Evolutionary conservation across 2,113 vertebrate species (phyloP).

Genomic region (Oryzias celebensis): DNA sequence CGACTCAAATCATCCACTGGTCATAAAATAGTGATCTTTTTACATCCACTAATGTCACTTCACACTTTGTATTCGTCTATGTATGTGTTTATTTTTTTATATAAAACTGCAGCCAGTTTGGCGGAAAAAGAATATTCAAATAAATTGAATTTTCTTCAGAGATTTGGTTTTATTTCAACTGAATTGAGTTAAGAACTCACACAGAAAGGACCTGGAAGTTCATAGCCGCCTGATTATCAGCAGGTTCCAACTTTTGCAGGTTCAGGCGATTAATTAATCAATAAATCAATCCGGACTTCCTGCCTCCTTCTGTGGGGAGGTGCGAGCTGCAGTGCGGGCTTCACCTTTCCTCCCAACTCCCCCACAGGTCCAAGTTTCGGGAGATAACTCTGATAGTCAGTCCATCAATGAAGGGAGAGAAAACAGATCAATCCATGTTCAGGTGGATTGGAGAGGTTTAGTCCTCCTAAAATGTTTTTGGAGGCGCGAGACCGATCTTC

Average conservation of each 20-base stretch:
- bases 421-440: constrained; percentile 10
- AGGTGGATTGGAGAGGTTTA: too few species aligned
- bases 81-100: too few species aligned
- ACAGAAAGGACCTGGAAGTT: background rate
- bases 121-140: too few species aligned
- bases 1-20: constrained; percentile 10
- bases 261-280: constrained; percentile 4
- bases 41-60: too few species aligned
- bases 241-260: constrained; percentile 4
- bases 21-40: background rate
- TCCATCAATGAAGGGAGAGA: constrained; percentile 6
- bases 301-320: background rate
- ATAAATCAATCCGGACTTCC: constrained; percentile 11
- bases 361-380: constrained; percentile 40
- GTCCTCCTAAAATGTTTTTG: too few species aligned
- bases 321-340: constrained; percentile 10
- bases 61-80: background rate
- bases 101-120: background rate
- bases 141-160: too few species aligned
- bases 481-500: too few species aligned
- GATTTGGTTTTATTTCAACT: too few species aligned
- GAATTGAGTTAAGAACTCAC: too few species aligned
- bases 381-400: constrained; percentile 13
- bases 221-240: constrained; percentile 1
- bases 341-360: constrained; percentile 3